A percentile compares a stretch with the other conserved stretches of the same genome.
phyloP scores from a whole-genome alignment of 2,888 invertebrate species.

The Metopia argyrocephala region DNA sequence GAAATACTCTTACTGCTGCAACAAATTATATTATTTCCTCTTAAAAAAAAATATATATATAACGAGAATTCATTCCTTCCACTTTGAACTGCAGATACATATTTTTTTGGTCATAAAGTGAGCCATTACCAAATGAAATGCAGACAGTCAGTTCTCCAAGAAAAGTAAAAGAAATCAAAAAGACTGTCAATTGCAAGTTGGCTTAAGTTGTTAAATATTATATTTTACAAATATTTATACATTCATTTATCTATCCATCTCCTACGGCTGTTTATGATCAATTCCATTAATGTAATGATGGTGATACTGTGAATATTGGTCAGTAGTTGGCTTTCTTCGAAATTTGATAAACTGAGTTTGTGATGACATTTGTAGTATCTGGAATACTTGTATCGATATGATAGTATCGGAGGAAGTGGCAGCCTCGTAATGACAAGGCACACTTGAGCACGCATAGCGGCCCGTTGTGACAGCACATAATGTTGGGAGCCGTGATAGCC shows the following conservation, averaged over 20 bases:
- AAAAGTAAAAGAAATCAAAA: neutral
- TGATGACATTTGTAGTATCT: too few relatives aligned
- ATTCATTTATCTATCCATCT: neutral
- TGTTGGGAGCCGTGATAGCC: too few relatives aligned
- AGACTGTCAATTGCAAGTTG: too few relatives aligned
- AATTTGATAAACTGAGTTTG: too few relatives aligned
- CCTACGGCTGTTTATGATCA: neutral
- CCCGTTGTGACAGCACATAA: too few relatives aligned
- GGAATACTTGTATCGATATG: too few relatives aligned
- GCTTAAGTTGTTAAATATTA: constrained; percentile 27
- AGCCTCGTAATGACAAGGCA: too few relatives aligned
- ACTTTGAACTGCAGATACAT: neutral
- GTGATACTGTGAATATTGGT: too few relatives aligned
- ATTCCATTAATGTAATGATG: too few relatives aligned
- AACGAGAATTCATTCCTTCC: neutral
- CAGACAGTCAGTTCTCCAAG: neutral
- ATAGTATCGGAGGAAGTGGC: too few relatives aligned
- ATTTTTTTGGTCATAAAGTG: neutral
- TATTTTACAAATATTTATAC: neutral
- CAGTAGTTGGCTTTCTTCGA: too few relatives aligned
- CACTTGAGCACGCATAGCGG: too few relatives aligned
- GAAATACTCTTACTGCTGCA: neutral
- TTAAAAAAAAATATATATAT: neutral
- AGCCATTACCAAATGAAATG: neutral
- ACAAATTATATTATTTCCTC: constrained; percentile 1